These are phyloP conservation scores for Ochropleura plecta DNA, from an alignment of 2,888 invertebrate species.

Conservation along the genomic window DNA sequence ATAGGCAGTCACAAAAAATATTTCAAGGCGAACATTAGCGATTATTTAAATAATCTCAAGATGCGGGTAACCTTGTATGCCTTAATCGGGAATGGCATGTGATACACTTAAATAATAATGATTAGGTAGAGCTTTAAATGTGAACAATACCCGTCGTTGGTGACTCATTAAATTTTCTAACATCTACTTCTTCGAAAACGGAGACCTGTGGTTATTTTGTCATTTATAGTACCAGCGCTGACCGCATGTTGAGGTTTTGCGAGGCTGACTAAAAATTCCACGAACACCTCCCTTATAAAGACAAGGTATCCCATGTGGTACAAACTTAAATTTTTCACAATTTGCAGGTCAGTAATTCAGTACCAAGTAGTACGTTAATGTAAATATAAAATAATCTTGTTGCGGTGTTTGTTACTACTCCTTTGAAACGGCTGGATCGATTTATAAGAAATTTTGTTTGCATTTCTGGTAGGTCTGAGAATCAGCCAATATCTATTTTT, in stretches of 20 bases:
- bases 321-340: too few species aligned
- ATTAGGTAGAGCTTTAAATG: neutral
- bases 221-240: neutral
- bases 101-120: neutral
- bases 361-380: too few species aligned
- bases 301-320: too few species aligned
- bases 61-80: conserved; percentile 35
- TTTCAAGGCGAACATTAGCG: neutral
- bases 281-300: neutral
- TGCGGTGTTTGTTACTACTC: too few species aligned
- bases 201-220: conserved; percentile 10
- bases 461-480: too few species aligned
- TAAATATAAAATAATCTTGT: too few species aligned
- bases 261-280: neutral
- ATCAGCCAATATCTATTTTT: too few species aligned
- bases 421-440: too few species aligned
- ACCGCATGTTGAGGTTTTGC: conserved; percentile 4
- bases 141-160: neutral
- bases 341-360: too few species aligned
- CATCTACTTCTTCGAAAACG: neutral
- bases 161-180: conserved; percentile 35
- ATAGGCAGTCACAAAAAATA: neutral
- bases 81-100: conserved; percentile 22
- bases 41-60: conserved; percentile 3
- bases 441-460: too few species aligned